Percentiles rank a stretch among this genome's conserved stretches.
phyloP scores from a whole-genome alignment of 2,113 vertebrate genomes.

The Struthidea cinerea region DNA sequence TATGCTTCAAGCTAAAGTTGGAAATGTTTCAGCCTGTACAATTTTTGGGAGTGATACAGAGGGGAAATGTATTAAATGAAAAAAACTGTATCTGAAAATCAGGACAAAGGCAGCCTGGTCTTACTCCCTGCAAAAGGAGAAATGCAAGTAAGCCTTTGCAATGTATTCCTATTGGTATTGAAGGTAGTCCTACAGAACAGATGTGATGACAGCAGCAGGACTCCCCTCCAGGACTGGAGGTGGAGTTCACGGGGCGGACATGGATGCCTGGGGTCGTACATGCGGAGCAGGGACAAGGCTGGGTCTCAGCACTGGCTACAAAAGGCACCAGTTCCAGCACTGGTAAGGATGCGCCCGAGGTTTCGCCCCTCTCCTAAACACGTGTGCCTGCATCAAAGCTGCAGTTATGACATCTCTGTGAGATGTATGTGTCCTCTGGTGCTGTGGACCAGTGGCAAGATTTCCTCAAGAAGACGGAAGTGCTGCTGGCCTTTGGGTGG shows the following conservation, averaged over 20 bases:
- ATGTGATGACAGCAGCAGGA: neutral
- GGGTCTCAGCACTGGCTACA: neutral
- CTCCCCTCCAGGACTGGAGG: neutral
- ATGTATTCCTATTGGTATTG: neutral
- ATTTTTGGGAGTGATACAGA: neutral
- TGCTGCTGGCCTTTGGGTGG: neutral
- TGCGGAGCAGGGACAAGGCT: accelerated
- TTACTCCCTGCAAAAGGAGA: neutral
- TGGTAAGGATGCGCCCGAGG: accelerated
- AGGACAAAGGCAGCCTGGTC: neutral
- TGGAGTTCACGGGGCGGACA: accelerated
- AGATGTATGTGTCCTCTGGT: neutral
- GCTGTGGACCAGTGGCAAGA: neutral
- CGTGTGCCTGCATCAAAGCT: neutral
- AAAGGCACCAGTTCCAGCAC: neutral
- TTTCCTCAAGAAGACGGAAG: neutral
- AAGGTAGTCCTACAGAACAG: neutral
- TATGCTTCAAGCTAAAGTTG: neutral
- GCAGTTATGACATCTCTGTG: neutral
- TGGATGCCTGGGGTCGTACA: accelerated
- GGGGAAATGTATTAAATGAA: neutral
- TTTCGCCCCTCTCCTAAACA: neutral
- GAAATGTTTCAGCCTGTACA: neutral
- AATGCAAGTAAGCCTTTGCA: neutral
- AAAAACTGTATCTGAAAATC: neutral